phyloP scores from a whole-genome alignment of 1,140 invertebrate genomes.

The Spodoptera litura region DNA sequence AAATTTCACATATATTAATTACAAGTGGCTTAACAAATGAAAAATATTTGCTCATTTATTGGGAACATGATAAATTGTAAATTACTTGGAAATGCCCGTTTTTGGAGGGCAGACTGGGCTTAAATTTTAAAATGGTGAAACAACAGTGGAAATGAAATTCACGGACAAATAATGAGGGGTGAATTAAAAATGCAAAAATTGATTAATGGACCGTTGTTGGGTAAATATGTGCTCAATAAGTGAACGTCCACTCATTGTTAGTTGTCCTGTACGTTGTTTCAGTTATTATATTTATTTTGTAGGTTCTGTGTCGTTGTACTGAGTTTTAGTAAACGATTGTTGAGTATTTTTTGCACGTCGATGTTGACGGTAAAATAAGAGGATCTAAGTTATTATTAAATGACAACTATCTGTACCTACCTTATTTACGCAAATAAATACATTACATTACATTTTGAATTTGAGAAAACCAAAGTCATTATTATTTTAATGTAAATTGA shows the following conservation, averaged over 20 bases:
- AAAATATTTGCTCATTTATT: conserved; percentile 85
- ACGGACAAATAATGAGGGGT: conserved; percentile 83
- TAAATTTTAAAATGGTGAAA: conserved; percentile 81
- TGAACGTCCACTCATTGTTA: conserved; percentile 58
- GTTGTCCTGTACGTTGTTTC: neutral
- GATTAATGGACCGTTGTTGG: conserved; percentile 82
- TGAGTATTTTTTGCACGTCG: too few relatives aligned
- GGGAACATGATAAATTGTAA: conserved; percentile 84
- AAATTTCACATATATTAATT: conserved; percentile 83
- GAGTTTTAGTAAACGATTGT: too few relatives aligned
- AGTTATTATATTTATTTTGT: neutral
- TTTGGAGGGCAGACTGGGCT: conserved; percentile 70
- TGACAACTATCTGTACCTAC: too few relatives aligned
- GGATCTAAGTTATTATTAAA: too few relatives aligned
- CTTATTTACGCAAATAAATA: too few relatives aligned
- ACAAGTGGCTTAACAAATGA: conserved; percentile 83
- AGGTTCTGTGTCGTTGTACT: too few relatives aligned
- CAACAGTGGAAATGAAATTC: conserved; percentile 82
- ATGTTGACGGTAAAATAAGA: too few relatives aligned
- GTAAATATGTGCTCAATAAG: conserved; percentile 82
- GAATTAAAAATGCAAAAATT: conserved; percentile 86
- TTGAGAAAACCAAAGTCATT: too few relatives aligned
- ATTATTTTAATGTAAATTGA: too few relatives aligned
- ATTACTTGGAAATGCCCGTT: conserved; percentile 84
- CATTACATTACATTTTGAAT: too few relatives aligned